Percentiles rank a stretch among this genome's conserved stretches.
Conservation (phyloP, 1,140 invertebrate species). For the Pinna nobilis region DNA sequence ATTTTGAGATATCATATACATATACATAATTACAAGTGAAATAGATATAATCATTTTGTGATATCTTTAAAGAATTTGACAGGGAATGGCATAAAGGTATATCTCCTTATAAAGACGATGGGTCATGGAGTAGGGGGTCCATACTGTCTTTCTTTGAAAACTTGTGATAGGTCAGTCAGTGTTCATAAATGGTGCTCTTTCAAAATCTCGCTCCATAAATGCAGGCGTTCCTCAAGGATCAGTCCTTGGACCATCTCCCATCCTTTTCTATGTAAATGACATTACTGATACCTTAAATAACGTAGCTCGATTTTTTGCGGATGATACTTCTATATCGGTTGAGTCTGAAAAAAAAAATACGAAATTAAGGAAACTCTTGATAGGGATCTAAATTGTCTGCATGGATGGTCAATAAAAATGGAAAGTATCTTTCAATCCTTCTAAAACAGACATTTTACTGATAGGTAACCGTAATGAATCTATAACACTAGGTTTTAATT, state of each 20-base stretch:
- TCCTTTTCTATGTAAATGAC: not conserved
- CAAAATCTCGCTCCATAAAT: not conserved
- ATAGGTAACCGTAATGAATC: no score
- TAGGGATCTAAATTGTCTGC: slow-evolving; percentile 4
- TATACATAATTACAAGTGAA: no score
- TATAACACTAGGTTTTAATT: not conserved
- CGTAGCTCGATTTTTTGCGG: not conserved
- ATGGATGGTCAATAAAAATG: slow-evolving; percentile 3
- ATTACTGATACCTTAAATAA: not conserved
- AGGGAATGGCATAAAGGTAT: not conserved
- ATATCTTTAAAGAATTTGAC: slow-evolving; percentile 11
- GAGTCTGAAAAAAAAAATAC: not conserved
- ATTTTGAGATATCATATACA: no score
- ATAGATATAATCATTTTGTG: no score
- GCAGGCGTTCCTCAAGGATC: not conserved
- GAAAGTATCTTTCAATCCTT: slow-evolving; percentile 10
- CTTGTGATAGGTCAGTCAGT: not conserved
- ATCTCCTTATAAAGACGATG: not conserved
- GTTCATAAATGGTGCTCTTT: not conserved
- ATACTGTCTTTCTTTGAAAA: not conserved
- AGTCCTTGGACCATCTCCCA: not conserved
- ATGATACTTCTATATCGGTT: slow-evolving; percentile 5
- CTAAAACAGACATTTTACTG: not conserved
- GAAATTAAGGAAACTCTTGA: not conserved
- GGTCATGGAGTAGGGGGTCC: not conserved